Base-by-base conservation (phyloP, 2,797 vertebrate genomes). In the Pteronotus mesoamericanus region DNA sequence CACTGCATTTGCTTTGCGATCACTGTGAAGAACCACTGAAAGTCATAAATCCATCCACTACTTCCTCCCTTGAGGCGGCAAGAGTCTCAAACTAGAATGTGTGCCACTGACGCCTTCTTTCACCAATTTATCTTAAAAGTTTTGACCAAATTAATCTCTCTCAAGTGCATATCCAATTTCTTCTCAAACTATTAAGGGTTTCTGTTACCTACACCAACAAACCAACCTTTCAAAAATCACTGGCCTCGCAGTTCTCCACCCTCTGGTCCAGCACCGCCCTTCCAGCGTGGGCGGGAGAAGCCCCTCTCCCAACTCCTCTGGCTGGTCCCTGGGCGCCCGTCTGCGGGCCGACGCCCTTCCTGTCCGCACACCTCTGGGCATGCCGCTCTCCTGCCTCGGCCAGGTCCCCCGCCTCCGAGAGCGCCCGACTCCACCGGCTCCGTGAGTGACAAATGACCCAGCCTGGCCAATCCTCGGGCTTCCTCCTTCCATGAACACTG, bases 131-230 rank as follows among this genome's bases (percentile, higher is more conserved):
- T 79, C 42, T 94, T 71, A 74, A 95, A 96, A 94, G 3, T 79
- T 94, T 55, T 96, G 12, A 79, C 32, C 34, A 93, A 90, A 94
- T 86, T 61, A 85, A 88, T 75, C 55, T 87, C 53, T 83, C 66
- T 79, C 48, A 85, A 94, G 37, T 26, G 80, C 32, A 61, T 53
- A 77, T 11, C 19, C n/a, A 66, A 61, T 94, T 86, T 94, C 39
- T 80, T 42, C 14, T 86, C 84, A 93, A 92, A 74, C 6, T 72
- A 34, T 26, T 61, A 74, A 53, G 34, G 32, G 11, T 57, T 95
- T 86, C n/a, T 91, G 66, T 86, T 77, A 93, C 9, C 34, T 48
- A 55, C 12, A 4, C 37, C 68, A 87, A 86, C 53, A 57, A 42
- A 42, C 21, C 92, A 69, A 24, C 15, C 53, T 42, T 55, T 59